phyloP scores from a whole-genome alignment of 1,140 invertebrate genomes.

The Bradynema listronoti region DNA sequence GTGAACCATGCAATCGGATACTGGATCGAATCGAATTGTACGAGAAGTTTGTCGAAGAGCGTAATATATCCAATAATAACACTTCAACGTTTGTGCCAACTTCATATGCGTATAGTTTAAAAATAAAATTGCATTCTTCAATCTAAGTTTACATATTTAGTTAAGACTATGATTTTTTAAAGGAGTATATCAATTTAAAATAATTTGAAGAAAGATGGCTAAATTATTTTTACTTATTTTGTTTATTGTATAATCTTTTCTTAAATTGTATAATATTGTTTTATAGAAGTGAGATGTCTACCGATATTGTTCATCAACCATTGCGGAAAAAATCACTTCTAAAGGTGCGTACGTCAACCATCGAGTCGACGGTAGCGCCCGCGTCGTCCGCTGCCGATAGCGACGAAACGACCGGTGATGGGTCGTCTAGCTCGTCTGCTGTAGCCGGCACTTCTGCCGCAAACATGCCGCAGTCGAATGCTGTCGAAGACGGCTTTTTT shows the following conservation, averaged over 20 bases:
- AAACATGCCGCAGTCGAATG: not conserved
- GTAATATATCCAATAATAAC: too few relatives aligned
- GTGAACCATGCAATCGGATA: constrained; percentile 28
- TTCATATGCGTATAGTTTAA: too few relatives aligned
- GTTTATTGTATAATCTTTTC: too few relatives aligned
- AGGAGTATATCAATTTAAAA: too few relatives aligned
- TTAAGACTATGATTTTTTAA: too few relatives aligned
- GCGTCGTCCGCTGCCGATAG: not conserved
- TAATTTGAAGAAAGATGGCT: too few relatives aligned
- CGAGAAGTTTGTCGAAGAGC: constrained; percentile 10
- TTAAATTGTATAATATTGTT: too few relatives aligned
- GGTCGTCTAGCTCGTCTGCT: not conserved
- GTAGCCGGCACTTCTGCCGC: not conserved
- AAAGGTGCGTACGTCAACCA: constrained; percentile 2
- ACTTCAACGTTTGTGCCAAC: too few relatives aligned
- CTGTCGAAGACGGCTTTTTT: not conserved
- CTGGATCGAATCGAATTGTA: constrained; percentile 32
- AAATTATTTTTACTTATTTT: too few relatives aligned
- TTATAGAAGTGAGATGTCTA: not conserved
- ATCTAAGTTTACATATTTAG: too few relatives aligned
- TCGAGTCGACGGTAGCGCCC: not conserved
- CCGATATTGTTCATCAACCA: not conserved
- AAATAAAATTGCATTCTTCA: too few relatives aligned
- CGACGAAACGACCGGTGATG: too few relatives aligned
- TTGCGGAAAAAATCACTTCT: constrained; percentile 21